phyloP scores from a whole-genome alignment of 1,140 invertebrate species.

The Drosophila watanabei region DNA sequence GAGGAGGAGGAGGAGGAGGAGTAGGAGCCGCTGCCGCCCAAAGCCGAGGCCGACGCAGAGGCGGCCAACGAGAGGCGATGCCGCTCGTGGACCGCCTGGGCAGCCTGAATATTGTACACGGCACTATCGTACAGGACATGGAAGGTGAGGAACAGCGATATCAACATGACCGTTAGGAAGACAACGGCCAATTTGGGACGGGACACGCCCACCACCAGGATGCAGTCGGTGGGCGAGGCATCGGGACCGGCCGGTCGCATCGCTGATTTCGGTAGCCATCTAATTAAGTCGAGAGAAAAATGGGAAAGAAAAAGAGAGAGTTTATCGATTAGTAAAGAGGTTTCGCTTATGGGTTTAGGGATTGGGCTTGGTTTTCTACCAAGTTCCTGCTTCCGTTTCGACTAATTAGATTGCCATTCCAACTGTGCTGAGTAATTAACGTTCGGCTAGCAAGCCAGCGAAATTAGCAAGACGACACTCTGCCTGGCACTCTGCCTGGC shows the following conservation, averaged over 20 bases:
- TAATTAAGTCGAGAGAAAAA: conserved; percentile 71
- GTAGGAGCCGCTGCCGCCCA: background rate
- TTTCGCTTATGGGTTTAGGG: background rate
- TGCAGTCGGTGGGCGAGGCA: conserved; percentile 90
- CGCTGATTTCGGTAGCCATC: conserved; percentile 92
- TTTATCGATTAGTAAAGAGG: conserved; percentile 39
- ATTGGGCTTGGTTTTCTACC: background rate
- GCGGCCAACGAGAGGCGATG: conserved; percentile 73
- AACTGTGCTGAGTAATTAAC: conserved; percentile 34
- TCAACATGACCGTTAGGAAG: conserved; percentile 91
- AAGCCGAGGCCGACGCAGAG: conserved; percentile 40
- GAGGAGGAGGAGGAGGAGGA: conserved; percentile 7
- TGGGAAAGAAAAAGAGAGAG: background rate
- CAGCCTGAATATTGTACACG: conserved; percentile 90
- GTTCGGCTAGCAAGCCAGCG: conserved; percentile 6
- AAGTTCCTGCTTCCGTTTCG: conserved; percentile 8
- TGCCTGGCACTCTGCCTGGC: conserved; percentile 5
- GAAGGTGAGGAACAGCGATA: conserved; percentile 92
- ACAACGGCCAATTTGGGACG: conserved; percentile 92
- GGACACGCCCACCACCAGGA: conserved; percentile 91
- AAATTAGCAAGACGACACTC: conserved; percentile 64
- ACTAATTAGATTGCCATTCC: conserved; percentile 73
- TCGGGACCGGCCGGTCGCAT: conserved; percentile 92
- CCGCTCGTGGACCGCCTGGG: conserved; percentile 76
- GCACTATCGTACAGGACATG: conserved; percentile 93